Percentiles rank a stretch among this genome's conserved stretches.
Conservation (phyloP, 2,797 vertebrate species). For the Buphagus erythrorhynchus region DNA sequence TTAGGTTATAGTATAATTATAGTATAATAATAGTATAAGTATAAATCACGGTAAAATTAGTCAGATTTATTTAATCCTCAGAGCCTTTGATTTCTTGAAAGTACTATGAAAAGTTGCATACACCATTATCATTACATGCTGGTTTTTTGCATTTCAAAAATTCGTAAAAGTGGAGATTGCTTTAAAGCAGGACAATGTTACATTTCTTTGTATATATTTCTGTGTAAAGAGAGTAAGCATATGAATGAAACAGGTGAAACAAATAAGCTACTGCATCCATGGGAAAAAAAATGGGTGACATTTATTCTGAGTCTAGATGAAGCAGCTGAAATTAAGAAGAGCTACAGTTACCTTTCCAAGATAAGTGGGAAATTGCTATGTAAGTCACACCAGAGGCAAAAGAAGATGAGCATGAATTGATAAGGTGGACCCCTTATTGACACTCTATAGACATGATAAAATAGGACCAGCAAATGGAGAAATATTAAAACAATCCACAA, state of each 20-base stretch:
- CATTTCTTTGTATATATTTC: background rate
- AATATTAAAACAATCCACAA: background rate
- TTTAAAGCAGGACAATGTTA: background rate
- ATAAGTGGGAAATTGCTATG: background rate
- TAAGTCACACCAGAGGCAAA: background rate
- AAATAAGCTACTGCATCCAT: background rate
- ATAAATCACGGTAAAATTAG: background rate
- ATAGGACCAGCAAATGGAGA: background rate
- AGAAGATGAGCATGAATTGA: background rate
- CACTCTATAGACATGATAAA: background rate
- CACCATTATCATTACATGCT: background rate
- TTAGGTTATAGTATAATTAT: background rate
- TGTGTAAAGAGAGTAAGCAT: background rate
- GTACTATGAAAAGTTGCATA: background rate
- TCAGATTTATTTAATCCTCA: background rate
- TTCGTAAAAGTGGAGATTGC: background rate
- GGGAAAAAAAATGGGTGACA: background rate
- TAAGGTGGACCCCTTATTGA: background rate
- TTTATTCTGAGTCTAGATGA: background rate
- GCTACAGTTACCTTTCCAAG: background rate
- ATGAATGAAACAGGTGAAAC: background rate
- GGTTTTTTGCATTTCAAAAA: background rate
- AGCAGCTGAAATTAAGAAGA: background rate
- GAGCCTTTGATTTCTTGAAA: constrained; percentile 34
- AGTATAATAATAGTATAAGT: constrained; percentile 1